Base-by-base conservation (phyloP, 2,113 vertebrate genomes). In the Mirounga angustirostris region DNA sequence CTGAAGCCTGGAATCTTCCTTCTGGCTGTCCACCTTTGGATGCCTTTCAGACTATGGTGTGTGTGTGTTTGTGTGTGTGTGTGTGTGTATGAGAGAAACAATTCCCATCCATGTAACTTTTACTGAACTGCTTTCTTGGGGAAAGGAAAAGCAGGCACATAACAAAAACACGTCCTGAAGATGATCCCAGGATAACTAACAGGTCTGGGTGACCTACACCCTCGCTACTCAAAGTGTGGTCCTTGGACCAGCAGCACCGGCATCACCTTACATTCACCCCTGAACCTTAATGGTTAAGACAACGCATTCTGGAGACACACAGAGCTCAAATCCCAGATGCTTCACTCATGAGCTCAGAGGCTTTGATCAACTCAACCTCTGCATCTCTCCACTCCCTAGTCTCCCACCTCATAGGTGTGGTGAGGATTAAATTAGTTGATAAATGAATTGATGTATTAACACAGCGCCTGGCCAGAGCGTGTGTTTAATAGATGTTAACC, bases 211-310 rank as follows among this genome's bases (percentile, higher is more conserved):
- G 85, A 36, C 5, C 12, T 18, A 33, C 3, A 15, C 13, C 52
- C 61, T 65, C 10, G 24, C 11, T 40, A 54, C 14, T 54, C 79
- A 14, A 33, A 24, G 88, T 8, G 4, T 15, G 50, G 74, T 54
- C 56, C 0, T 0, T 15, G 63, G 43, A 71, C 59, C n/a, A 79
- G 86, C 28, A 33, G 26, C 7, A 10, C 0, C 8, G 26, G 80
- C 2, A 24, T 24, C 54, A 40, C 16, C 19, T n/a, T 4, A 8
- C 15, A 28, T 33, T 40, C 28, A 24, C 19, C 40, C 63, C 30
- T 59, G 71, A 80, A 74, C 43, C 33, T 52, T 36, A 78, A 46
- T 0, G 12, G 54, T 16, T 28, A 28, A 74, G 67, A 85, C 88
- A 65, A 46, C 14, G 11, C 6, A 26, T 46, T 43, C 67, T 56